Conservation (phyloP, 2,797 vertebrate genomes). For the Meda fulgida region DNA sequence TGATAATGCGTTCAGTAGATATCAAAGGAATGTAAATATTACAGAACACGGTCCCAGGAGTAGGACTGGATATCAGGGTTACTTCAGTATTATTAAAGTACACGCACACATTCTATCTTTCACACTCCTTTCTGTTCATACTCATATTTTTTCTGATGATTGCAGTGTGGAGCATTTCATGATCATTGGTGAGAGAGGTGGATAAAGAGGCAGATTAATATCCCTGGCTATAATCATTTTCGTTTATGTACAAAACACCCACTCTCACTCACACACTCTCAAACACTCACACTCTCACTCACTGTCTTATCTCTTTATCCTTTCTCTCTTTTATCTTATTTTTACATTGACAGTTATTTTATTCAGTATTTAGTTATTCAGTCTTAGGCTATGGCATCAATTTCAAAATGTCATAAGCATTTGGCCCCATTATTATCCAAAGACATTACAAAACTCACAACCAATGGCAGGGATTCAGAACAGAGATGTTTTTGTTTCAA, state of each 20-base stretch:
- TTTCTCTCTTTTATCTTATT: constrained; percentile 14
- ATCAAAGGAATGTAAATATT: constrained; percentile 53
- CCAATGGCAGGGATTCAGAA: neutral
- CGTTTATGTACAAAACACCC: constrained; percentile 37
- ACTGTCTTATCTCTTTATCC: constrained; percentile 19
- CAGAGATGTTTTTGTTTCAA: constrained; percentile 7
- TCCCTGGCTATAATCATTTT: constrained; percentile 48
- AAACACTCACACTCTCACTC: neutral
- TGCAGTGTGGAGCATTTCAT: neutral
- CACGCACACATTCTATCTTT: constrained; percentile 6
- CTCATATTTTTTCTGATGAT: neutral
- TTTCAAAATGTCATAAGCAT: constrained; percentile 5
- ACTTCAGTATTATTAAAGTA: neutral
- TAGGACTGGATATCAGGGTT: constrained; percentile 5
- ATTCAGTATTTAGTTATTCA: neutral
- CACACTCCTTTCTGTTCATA: constrained; percentile 1
- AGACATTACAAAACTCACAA: neutral
- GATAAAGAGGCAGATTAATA: constrained; percentile 45
- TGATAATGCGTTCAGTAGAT: constrained; percentile 36
- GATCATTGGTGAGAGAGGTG: constrained; percentile 7
- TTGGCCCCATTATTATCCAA: neutral
- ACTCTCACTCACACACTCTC: neutral
- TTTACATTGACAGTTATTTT: constrained; percentile 5
- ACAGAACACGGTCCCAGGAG: constrained; percentile 17
- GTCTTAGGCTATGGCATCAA: neutral